Conservation (phyloP, 2,113 vertebrate genomes). For the Nerophis lumbriciformis region DNA sequence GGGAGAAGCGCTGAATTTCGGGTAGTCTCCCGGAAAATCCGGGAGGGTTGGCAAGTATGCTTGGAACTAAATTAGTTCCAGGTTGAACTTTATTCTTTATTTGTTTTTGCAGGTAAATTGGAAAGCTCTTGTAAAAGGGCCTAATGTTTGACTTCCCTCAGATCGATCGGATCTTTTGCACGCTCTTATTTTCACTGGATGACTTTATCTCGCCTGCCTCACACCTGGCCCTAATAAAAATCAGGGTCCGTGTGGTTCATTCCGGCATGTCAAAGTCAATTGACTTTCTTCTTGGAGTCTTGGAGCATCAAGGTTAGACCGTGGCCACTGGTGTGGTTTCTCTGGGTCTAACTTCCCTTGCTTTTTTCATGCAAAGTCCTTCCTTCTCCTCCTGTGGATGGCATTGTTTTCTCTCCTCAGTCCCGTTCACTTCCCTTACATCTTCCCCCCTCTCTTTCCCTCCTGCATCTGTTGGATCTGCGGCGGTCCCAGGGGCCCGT, state of each 20-base stretch:
- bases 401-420: slow-evolving; percentile 20
- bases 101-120: no score
- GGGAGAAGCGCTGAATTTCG: no score
- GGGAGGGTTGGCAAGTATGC: no score
- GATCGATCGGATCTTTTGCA: slow-evolving; percentile 8
- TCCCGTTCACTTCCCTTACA: slow-evolving; percentile 19
- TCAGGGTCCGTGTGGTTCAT: neutral
- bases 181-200: neutral
- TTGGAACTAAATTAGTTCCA: no score
- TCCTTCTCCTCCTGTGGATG: slow-evolving; percentile 1
- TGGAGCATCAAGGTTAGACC: slow-evolving; percentile 21
- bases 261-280: neutral
- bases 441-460: slow-evolving; percentile 35
- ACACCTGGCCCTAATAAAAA: slow-evolving; percentile 1
- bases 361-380: neutral
- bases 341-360: slow-evolving; percentile 15
- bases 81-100: no score
- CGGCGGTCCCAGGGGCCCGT: slow-evolving; percentile 47
- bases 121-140: no score
- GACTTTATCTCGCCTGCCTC: neutral
- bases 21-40: no score
- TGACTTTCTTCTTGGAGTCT: slow-evolving; percentile 5
- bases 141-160: slow-evolving; percentile 9
- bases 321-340: slow-evolving; percentile 16
- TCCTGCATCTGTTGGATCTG: slow-evolving; percentile 62